Base-by-base conservation (phyloP, 2,113 vertebrate genomes). In the Anarrhichthys ocellatus region DNA sequence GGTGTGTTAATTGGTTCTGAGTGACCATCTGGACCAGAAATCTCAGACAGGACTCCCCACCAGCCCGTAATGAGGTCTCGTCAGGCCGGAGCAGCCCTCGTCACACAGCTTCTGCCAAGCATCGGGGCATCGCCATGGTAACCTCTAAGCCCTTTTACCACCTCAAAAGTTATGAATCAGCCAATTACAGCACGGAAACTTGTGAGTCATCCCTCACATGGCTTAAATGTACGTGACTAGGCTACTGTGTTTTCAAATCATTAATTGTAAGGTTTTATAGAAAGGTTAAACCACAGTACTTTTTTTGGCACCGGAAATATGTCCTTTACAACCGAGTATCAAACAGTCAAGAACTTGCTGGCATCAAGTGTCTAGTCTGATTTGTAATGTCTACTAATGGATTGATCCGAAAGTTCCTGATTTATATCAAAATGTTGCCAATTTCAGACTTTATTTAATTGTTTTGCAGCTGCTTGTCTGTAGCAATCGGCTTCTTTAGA, bases 1-100 rank as follows among this genome's bases (percentile, higher is more conserved):
- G 87, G 69, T 89, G 89, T 75, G 70, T 89, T 91, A 87, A 90
- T 90, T 84, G 73, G 81, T 58, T 85, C 38, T 50, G 70, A 81
- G 64, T 73, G 87, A 89, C 76, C 32, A 84, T 85, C 73, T 89
- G 82, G 87, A 65, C 71, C 76, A 38, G 74, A 83, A 65, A 56
- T 73, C 78, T 72, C 74, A 74, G 87, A 86, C 79, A 68, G 82
- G 88, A 76, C 87, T 82, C 82, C 90, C 87, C 75, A 67, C 81
- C 56, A 29, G 81, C 62, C 62, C 48, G 54, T 89, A 92, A 89
- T 90, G 83, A 92, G 83, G 73, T 79, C 73, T 83, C 40, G 3
- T 77, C 78, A 86, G 72, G 70, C 70, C 5, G 38, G 72, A 78
- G 79, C 44, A 58, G 67, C 79, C 65, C 67, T 86, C 71, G 9